Evolutionary conservation across 2,888 invertebrate species (phyloP).

Genomic region (Tetramorium bicarinatum): DNA sequence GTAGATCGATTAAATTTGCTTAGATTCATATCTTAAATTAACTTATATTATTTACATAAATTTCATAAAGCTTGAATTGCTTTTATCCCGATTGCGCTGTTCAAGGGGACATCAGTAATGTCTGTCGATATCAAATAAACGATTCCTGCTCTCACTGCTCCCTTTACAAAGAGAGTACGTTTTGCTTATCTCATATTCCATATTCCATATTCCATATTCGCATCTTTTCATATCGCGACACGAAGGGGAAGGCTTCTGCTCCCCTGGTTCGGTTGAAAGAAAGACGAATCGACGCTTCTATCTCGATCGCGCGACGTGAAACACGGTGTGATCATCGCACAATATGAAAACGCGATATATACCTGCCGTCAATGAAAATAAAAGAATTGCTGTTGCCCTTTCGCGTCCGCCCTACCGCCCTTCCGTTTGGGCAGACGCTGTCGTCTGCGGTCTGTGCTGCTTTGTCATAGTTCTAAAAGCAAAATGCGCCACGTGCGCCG

Average conservation of each 20-base stretch:
- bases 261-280: background rate
- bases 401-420: slow-evolving; percentile 31
- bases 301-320: slow-evolving; percentile 38
- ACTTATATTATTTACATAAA: slow-evolving; percentile 6
- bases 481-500: slow-evolving; percentile 19
- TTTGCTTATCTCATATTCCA: slow-evolving; percentile 27
- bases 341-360: slow-evolving; percentile 40
- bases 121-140: slow-evolving; percentile 34
- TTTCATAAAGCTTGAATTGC: background rate
- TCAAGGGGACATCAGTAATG: slow-evolving; percentile 6
- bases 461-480: slow-evolving; percentile 47
- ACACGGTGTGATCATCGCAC: slow-evolving; percentile 52
- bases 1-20: background rate
- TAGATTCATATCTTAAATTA: background rate
- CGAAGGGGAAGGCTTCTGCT: background rate
- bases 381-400: slow-evolving; percentile 52
- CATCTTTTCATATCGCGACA: slow-evolving; percentile 21
- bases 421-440: slow-evolving; percentile 48
- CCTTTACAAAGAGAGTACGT: background rate
- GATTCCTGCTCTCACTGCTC: slow-evolving; percentile 7
- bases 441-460: slow-evolving; percentile 47
- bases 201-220: slow-evolving; percentile 24
- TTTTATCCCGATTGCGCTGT: background rate
- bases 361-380: slow-evolving; percentile 40
- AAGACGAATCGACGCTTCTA: slow-evolving; percentile 6